These are phyloP conservation scores for Indri indri DNA, from an alignment of 2,113 vertebrate genomes.

Conservation along the genomic window DNA sequence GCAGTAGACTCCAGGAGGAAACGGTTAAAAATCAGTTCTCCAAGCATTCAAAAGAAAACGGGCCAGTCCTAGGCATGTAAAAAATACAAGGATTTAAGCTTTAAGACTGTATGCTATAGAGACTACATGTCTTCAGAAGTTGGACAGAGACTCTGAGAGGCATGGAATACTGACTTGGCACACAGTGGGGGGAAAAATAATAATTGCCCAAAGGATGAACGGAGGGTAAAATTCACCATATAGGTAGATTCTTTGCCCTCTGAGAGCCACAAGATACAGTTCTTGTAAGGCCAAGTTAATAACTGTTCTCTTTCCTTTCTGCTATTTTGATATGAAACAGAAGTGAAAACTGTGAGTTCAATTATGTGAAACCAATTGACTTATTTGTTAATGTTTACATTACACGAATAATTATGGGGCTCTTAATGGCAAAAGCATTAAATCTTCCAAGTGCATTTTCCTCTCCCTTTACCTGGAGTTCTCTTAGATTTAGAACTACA, in stretches of 20 bases:
- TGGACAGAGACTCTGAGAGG: not conserved
- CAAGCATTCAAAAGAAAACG: not conserved
- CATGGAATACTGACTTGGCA: not conserved
- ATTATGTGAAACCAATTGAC: not conserved
- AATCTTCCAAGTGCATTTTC: not conserved
- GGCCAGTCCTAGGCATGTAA: not conserved
- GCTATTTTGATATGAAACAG: not conserved
- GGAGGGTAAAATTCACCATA: not conserved
- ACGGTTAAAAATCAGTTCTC: constrained; percentile 14
- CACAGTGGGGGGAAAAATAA: not conserved
- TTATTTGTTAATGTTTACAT: not conserved
- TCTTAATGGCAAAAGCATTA: not conserved
- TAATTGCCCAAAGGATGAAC: not conserved
- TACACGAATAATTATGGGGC: not conserved
- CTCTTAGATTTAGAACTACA: not conserved
- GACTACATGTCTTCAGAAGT: not conserved
- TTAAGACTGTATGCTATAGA: not conserved
- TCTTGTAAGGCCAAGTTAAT: not conserved
- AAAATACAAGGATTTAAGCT: not conserved
- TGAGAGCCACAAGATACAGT: not conserved
- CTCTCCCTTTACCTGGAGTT: not conserved
- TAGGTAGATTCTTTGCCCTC: not conserved
- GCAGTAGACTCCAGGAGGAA: not conserved
- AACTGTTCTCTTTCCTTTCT: not conserved
- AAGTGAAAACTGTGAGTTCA: not conserved